These are phyloP conservation scores for Naja naja DNA, from an alignment of 2,113 vertebrate genomes.

Conservation along the genomic window DNA sequence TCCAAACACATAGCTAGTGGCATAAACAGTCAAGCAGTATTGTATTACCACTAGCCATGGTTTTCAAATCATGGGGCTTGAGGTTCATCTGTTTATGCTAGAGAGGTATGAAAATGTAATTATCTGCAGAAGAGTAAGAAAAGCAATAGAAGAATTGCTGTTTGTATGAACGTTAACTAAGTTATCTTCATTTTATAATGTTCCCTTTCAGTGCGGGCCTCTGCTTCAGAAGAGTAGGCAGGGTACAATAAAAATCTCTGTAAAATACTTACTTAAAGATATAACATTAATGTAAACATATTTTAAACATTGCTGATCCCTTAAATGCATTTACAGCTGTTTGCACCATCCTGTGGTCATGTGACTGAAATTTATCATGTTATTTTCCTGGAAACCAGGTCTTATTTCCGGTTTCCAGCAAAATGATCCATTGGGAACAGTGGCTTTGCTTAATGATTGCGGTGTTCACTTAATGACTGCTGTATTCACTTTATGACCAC, in stretches of 20 bases:
- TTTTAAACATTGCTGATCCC: neutral
- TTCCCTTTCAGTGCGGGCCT: neutral
- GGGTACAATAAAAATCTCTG: neutral
- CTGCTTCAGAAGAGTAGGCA: neutral
- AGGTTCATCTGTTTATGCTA: neutral
- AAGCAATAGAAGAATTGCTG: neutral
- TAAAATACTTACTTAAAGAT: neutral
- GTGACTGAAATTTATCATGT: neutral
- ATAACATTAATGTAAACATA: neutral
- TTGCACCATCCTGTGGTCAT: neutral
- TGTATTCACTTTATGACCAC: neutral
- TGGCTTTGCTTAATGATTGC: neutral
- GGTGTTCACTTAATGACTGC: neutral
- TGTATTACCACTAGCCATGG: neutral
- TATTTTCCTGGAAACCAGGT: neutral
- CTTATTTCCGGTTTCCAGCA: neutral
- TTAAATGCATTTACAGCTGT: neutral
- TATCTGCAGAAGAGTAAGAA: neutral
- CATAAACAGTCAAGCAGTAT: neutral
- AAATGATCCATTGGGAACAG: neutral
- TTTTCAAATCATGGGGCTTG: neutral
- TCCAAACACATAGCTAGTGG: neutral
- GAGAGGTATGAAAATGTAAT: neutral
- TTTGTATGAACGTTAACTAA: neutral
- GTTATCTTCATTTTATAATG: neutral